Evolutionary conservation across 2,113 vertebrate genomes (phyloP).

Genomic region (Perca schrenkii): DNA sequence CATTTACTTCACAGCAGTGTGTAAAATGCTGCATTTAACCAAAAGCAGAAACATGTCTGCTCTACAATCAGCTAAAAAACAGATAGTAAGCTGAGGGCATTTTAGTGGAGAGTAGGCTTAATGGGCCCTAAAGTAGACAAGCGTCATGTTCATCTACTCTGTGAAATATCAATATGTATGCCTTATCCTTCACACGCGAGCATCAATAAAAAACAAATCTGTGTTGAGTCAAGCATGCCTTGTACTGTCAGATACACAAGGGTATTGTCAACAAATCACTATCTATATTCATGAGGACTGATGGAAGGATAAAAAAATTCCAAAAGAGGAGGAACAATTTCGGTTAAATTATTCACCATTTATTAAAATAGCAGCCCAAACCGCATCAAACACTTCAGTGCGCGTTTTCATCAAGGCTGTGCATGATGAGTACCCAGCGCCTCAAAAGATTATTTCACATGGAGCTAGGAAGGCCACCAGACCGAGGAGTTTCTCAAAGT

Average conservation of each 20-base stretch:
- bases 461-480: background rate
- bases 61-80: slow-evolving; percentile 19
- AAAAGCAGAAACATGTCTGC: background rate
- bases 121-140: slow-evolving; percentile 49
- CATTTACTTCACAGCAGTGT: background rate
- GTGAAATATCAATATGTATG: slow-evolving; percentile 55
- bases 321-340: background rate
- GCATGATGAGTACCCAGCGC: background rate
- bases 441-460: slow-evolving; percentile 21
- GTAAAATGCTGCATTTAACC: slow-evolving; percentile 30
- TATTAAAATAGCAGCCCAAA: background rate
- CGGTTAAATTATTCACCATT: slow-evolving; percentile 30
- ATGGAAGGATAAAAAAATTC: background rate
- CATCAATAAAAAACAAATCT: slow-evolving; percentile 42
- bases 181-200: slow-evolving; percentile 30
- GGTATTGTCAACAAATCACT: slow-evolving; percentile 37
- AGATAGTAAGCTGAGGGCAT: slow-evolving; percentile 48
- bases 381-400: background rate
- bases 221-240: slow-evolving; percentile 37
- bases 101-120: slow-evolving; percentile 22
- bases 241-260: slow-evolving; percentile 31
- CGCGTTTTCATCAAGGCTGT: slow-evolving; percentile 1
- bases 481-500: slow-evolving; percentile 3
- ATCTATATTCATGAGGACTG: slow-evolving; percentile 54
- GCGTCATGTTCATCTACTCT: slow-evolving; percentile 38